Conservation (phyloP, 2,113 vertebrate species). For the Choloepus hoffmanni region DNA sequence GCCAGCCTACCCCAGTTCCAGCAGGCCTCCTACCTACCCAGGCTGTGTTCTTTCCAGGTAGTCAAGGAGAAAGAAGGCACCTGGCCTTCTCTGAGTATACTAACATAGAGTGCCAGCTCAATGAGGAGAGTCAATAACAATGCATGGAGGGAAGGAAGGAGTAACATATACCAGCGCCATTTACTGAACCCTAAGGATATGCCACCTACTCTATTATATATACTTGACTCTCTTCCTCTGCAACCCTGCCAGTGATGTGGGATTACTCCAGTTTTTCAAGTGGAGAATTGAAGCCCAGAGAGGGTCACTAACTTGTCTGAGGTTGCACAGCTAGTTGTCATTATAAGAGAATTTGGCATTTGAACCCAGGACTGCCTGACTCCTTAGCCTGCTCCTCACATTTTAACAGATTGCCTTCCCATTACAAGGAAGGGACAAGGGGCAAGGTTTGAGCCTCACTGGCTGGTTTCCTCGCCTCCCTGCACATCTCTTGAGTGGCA, state of each 20-base stretch:
- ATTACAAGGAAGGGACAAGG: background rate
- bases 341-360: background rate
- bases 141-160: background rate
- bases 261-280: background rate
- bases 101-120: background rate
- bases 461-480: background rate
- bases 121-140: background rate
- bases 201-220: background rate
- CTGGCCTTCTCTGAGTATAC: background rate
- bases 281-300: background rate
- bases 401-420: background rate
- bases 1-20: background rate
- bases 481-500: background rate
- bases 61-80: background rate
- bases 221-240: background rate
- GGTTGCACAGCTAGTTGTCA: background rate
- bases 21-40: background rate
- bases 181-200: background rate
- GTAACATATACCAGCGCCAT: fast-evolving
- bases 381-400: background rate
- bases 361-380: background rate
- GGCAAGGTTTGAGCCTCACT: background rate
- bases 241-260: background rate
- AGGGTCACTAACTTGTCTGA: background rate
- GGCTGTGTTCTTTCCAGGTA: background rate